phyloP scores from a whole-genome alignment of 2,888 invertebrate species.

The Diarsia rubi region DNA sequence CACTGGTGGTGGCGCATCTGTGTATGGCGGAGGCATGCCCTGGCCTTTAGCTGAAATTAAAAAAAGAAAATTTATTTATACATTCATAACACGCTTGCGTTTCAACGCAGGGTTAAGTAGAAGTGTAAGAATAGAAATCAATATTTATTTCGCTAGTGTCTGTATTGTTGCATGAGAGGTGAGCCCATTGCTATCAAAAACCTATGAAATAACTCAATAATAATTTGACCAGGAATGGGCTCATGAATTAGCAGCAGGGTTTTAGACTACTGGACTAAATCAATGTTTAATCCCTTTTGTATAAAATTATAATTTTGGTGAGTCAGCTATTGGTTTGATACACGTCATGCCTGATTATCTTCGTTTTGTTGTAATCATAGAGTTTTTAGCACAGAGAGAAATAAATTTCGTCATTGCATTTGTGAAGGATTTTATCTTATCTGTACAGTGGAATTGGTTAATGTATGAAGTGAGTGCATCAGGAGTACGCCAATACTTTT shows the following conservation, averaged over 20 bases:
- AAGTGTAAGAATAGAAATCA: not conserved
- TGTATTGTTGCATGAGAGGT: not conserved
- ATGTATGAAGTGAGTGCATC: slow-evolving; percentile 9
- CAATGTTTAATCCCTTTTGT: not conserved
- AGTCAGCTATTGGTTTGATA: not conserved
- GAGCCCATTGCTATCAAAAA: not conserved
- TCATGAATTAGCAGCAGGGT: not conserved
- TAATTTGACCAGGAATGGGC: not conserved
- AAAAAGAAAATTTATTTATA: not conserved
- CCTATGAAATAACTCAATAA: not conserved
- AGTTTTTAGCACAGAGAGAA: not conserved
- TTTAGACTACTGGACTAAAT: not conserved
- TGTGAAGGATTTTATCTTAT: slow-evolving; percentile 24
- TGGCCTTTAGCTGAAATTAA: slow-evolving; percentile 47
- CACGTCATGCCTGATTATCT: not conserved
- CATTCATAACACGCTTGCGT: not conserved
- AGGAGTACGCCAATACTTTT: not conserved
- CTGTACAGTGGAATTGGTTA: slow-evolving; percentile 11
- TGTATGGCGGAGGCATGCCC: slow-evolving; percentile 50
- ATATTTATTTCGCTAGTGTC: not conserved
- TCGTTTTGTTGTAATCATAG: not conserved
- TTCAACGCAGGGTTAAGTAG: not conserved
- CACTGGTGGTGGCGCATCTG: slow-evolving; percentile 5
- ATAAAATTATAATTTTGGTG: not conserved
- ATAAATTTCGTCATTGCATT: not conserved